Evolutionary conservation across 37 sponge, comb jelly and placozoan genomes (phyloP), one percentile per base, ranked within the genome.

Genomic region (Halichondria panicea): DNA sequence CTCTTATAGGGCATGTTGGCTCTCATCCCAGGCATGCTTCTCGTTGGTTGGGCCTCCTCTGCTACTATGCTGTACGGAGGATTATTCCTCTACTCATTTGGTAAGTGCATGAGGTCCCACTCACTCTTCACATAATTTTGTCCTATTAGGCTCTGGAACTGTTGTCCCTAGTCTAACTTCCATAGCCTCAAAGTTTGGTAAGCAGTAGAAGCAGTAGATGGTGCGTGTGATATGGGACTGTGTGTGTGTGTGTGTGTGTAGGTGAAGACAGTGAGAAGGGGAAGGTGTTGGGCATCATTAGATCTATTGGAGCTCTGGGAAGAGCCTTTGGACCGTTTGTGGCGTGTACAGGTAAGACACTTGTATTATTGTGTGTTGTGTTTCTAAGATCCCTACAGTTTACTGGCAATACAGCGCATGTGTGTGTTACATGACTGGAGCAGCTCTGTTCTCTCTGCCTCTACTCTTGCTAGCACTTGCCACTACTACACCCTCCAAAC

Each of bases 251-350:
- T 18, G 3, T 4, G 18, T 34, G 2, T 75, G 56, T 42, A 84
- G 93, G 93, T 15, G 77, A 79, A 41, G 94, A 81, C 30, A 77
- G 78, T 70, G 93, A 96, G 45, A 96, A 93, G 68, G 96, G 96
- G 48, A 89, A 85, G 52, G 64, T 96, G 31, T 69, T 93, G 77
- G 96, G 96, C 0, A 96, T 96, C 32, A 80, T 96, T 40, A 81
- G 96, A 4, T 92, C 96, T 43, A 68, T 96, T 24, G 96, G 96
- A 35, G 96, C 96, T 21, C 79, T 96, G 0, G 68, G 94, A 4
- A 50, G 96, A 59, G 88, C 91, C 15, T 30, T 93, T 55, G 96
- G 96, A 39, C 96, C 96, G n/a, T 61, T 82, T 44, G 31, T 81
- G 33, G 88, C 91, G 27, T 90, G 96, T 50, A 50, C 80, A 55